Evolutionary conservation across 2,797 vertebrate species (phyloP), one percentile per base, ranked within the genome.

Genomic region (Periophthalmus magnuspinnatus): DNA sequence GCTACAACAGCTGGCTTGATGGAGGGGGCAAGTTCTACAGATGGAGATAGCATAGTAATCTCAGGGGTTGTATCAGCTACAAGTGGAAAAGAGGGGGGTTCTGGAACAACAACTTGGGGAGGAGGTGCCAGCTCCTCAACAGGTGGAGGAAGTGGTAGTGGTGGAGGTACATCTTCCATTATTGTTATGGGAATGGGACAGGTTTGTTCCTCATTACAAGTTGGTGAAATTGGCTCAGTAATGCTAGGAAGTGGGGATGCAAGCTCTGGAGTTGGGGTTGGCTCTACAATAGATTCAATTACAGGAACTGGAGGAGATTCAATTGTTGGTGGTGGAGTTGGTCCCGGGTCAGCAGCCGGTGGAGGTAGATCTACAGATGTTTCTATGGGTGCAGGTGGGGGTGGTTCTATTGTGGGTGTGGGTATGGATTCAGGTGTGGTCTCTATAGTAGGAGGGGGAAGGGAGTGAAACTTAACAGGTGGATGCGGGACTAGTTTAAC

Each of bases 391-490:
- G 58, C 69, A 32, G 72, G 32, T 56, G 67, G 21, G 58, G 54
- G 0, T 17, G 71, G 36, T 59, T 75, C 67, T 0, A 22, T 2
- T 14, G 59, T 11, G 66, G 70, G 67, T 6, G 55, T 22, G 50
- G 70, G 6, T 38, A 21, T 41, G 21, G 70, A 55, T 22, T 75
- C 72, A 65, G 74, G 66, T 55, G 74, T 60, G 65, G 69, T 55
- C 50, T 84, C 83, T n/a, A 65, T 52, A 41, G 69, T 21, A 2
- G 63, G 1, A 45, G 68, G 67, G n/a, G 76, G 78, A 63, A 81
- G 76, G 17, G 85, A 77, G 50, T 83, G 75, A 68, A 88, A 85
- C 68, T 72, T 78, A 9, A 87, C 81, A 41, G 83, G 81, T 33
- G 85, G 76, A 36, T 86, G 81, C 0, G 74, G 75, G n/a, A 56